phyloP scores from a whole-genome alignment of 1,140 invertebrate species.

The Thaumatotibia leucotreta region DNA sequence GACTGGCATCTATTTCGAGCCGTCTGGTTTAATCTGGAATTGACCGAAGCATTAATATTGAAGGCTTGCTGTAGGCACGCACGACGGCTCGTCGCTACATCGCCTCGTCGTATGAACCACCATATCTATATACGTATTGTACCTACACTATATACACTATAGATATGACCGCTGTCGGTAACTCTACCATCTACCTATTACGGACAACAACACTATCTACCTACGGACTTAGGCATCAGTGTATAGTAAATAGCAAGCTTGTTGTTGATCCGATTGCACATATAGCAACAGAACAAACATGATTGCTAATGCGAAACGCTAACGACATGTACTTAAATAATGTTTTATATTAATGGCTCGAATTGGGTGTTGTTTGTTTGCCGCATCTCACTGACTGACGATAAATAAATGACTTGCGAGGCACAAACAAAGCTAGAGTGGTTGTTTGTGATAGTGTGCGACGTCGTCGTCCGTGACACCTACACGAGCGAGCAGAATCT shows the following conservation, averaged over 20 bases:
- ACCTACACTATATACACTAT: too few species aligned
- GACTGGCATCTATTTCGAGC: not conserved
- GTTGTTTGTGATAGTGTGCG: constrained; percentile 37
- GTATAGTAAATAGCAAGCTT: not conserved
- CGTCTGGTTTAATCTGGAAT: not conserved
- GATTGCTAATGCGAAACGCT: not conserved
- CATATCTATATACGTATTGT: too few species aligned
- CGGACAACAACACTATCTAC: too few species aligned
- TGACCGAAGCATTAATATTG: not conserved
- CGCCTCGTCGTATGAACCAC: not conserved
- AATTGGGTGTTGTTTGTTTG: not conserved
- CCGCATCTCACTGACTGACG: not conserved
- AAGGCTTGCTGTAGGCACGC: not conserved
- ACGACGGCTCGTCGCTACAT: not conserved
- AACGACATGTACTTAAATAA: not conserved
- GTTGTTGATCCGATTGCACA: not conserved
- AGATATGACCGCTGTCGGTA: not conserved
- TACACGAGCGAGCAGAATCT: constrained; percentile 68
- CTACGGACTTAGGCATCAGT: not conserved
- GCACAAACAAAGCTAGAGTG: constrained; percentile 45
- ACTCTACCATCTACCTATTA: not conserved
- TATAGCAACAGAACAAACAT: not conserved
- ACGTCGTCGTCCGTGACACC: constrained; percentile 64
- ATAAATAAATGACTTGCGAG: constrained; percentile 42
- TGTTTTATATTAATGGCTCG: not conserved